These are phyloP conservation scores for Drepana arcuata DNA, from an alignment of 1,140 invertebrate genomes.

Conservation along the genomic window DNA sequence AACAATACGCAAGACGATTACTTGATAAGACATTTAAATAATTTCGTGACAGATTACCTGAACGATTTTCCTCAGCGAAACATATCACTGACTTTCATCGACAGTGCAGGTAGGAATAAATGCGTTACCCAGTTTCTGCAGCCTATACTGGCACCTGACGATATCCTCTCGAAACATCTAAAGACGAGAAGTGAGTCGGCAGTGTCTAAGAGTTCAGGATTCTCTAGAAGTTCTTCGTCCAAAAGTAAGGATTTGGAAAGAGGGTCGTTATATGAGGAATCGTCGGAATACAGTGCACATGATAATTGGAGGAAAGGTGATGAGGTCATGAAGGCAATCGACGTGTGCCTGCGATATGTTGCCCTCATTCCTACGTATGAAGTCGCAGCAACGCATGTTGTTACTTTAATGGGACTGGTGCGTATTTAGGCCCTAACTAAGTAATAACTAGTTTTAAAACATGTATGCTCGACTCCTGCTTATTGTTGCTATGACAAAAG, in stretches of 20 bases:
- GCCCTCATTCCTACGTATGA: slow-evolving; percentile 56
- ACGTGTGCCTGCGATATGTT: slow-evolving; percentile 42
- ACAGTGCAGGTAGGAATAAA: slow-evolving; percentile 43
- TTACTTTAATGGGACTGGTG: slow-evolving; percentile 46
- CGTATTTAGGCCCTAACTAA: too few species aligned
- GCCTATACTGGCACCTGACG: slow-evolving; percentile 37
- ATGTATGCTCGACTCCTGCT: too few species aligned
- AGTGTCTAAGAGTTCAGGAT: slow-evolving; percentile 40
- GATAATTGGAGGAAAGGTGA: slow-evolving; percentile 24
- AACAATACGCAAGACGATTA: slow-evolving; percentile 28
- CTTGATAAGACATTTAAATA: slow-evolving; percentile 47
- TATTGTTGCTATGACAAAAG: too few species aligned
- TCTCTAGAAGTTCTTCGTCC: slow-evolving; percentile 48
- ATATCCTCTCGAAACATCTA: slow-evolving; percentile 37
- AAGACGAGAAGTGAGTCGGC: slow-evolving; percentile 40
- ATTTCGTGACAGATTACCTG: slow-evolving; percentile 39
- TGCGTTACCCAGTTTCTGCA: slow-evolving; percentile 52
- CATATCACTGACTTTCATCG: slow-evolving; percentile 46
- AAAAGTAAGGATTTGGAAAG: slow-evolving; percentile 23
- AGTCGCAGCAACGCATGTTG: slow-evolving; percentile 30
- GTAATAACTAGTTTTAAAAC: too few species aligned
- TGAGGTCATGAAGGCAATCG: slow-evolving; percentile 23
- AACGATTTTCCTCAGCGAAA: slow-evolving; percentile 50
- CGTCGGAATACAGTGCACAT: slow-evolving; percentile 22
- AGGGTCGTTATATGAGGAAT: slow-evolving; percentile 19